phyloP scores from a whole-genome alignment of 2,113 vertebrate genomes.

The Corapipo altera region DNA sequence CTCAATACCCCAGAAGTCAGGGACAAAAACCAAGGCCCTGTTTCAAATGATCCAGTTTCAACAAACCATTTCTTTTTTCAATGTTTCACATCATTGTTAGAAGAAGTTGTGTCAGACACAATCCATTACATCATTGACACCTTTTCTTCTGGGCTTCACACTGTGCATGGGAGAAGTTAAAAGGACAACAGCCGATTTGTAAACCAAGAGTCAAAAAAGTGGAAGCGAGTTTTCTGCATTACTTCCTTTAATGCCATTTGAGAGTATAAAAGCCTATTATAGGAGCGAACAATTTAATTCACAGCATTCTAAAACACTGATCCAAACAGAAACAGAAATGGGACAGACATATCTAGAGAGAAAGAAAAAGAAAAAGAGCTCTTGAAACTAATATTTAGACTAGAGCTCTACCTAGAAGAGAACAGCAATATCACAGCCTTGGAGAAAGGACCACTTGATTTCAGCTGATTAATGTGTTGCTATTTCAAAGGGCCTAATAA shows the following conservation, averaged over 20 bases:
- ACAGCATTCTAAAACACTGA: conserved; percentile 16
- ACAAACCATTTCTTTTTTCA: neutral
- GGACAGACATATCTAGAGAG: neutral
- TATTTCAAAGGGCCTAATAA: conserved; percentile 59
- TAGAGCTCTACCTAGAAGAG: conserved; percentile 1
- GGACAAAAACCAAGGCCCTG: neutral
- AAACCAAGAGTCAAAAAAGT: neutral
- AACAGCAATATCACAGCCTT: conserved; percentile 8
- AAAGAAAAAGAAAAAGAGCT: neutral
- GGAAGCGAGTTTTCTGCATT: neutral
- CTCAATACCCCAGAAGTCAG: neutral
- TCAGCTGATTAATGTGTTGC: conserved; percentile 59
- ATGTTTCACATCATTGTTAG: neutral
- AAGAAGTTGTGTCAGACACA: neutral
- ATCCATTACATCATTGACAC: neutral
- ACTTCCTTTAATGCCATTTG: neutral
- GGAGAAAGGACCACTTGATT: conserved; percentile 44
- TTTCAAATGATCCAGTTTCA: neutral
- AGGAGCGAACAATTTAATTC: neutral
- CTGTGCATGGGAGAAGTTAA: neutral
- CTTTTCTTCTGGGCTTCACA: neutral
- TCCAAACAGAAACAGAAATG: conserved; percentile 10
- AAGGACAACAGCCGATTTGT: neutral
- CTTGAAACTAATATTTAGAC: conserved; percentile 35
- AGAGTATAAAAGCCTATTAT: neutral